Percentiles rank a stretch among this genome's conserved stretches.
phyloP scores from a whole-genome alignment of 2,113 vertebrate species.

The Marmota monax region DNA sequence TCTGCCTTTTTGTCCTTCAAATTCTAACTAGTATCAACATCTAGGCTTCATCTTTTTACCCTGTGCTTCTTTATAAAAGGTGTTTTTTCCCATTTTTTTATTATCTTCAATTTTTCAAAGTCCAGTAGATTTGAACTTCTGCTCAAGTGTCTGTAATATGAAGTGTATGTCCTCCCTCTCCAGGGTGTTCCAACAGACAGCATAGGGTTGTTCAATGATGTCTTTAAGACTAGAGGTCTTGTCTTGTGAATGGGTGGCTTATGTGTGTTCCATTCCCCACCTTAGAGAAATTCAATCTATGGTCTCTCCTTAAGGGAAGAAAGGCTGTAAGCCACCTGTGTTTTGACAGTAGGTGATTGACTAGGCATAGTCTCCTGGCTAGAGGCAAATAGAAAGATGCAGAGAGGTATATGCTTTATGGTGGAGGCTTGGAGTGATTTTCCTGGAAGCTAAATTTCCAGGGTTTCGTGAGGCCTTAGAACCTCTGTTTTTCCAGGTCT shows the following conservation, averaged over 20 bases:
- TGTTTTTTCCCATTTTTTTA: slow-evolving; percentile 83
- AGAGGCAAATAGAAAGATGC: neutral
- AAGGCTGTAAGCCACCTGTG: neutral
- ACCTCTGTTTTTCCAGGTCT: neutral
- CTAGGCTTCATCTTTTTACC: neutral
- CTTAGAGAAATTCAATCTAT: neutral
- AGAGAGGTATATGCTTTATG: neutral
- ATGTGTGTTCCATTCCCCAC: neutral
- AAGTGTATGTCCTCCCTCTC: slow-evolving; percentile 90
- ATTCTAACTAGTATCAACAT: neutral
- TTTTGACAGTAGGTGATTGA: neutral
- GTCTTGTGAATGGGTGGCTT: slow-evolving; percentile 80
- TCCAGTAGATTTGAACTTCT: slow-evolving; percentile 88
- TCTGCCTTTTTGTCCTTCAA: slow-evolving; percentile 58
- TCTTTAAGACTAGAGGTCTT: slow-evolving; percentile 90
- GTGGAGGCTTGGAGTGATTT: neutral
- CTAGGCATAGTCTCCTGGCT: neutral
- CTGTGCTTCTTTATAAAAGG: slow-evolving; percentile 81
- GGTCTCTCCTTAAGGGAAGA: neutral
- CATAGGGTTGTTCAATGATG: slow-evolving; percentile 91
- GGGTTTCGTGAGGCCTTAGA: neutral
- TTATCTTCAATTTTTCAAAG: slow-evolving; percentile 91
- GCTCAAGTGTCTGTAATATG: slow-evolving; percentile 90
- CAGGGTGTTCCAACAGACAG: slow-evolving; percentile 89
- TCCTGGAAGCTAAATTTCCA: neutral